Percentiles rank a stretch among this genome's conserved stretches.
These are phyloP conservation scores for Erebia ligea DNA, from an alignment of 2,888 invertebrate genomes.

Conservation along the genomic window DNA sequence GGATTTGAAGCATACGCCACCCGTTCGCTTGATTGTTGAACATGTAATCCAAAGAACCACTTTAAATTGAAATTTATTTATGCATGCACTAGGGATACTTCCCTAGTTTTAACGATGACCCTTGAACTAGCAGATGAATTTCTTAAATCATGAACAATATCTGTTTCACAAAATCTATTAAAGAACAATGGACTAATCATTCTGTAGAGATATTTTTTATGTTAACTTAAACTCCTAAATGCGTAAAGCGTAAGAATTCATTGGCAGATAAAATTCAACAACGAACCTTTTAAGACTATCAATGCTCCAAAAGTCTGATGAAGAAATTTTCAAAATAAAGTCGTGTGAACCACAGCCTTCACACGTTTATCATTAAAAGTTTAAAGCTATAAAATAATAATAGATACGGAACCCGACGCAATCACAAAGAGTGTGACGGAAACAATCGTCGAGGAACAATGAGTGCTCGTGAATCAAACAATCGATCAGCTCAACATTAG, in stretches of 20 bases:
- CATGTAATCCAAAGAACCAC: conserved; percentile 25
- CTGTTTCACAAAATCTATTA: not conserved
- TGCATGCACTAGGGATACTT: conserved; percentile 18
- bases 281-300: not conserved
- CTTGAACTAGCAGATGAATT: conserved; percentile 9
- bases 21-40: conserved; percentile 12
- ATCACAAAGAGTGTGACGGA: conserved; percentile 40
- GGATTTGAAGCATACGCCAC: conserved; percentile 16
- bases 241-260: not conserved
- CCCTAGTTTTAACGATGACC: conserved; percentile 19
- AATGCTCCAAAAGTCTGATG: not conserved
- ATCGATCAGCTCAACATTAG: conserved; percentile 66
- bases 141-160: not conserved
- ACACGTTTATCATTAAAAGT: conserved; percentile 31
- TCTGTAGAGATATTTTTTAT: not conserved
- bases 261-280: not conserved
- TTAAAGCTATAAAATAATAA: conserved; percentile 40
- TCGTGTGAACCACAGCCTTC: conserved; percentile 28
- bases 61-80: conserved; percentile 23
- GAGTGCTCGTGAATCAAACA: conserved; percentile 69
- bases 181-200: too few relatives aligned
- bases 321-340: not conserved
- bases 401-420: conserved; percentile 36
- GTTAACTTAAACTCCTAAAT: not conserved
- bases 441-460: conserved; percentile 62